Evolutionary conservation across 2,888 invertebrate species (phyloP), one percentile per base, ranked within the genome.

Genomic region (Nomada flava): DNA sequence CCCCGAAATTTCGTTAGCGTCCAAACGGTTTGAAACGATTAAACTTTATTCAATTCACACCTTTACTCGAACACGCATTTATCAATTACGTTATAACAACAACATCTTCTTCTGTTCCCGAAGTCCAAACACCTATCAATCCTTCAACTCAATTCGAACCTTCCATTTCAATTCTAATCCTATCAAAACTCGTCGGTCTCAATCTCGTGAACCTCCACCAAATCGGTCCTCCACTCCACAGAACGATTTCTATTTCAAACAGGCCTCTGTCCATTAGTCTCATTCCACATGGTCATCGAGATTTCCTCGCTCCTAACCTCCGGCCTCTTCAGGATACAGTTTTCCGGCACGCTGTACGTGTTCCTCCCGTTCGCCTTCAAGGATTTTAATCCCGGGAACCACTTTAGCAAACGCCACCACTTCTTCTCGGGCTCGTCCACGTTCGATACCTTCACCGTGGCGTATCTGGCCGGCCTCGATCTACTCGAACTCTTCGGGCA

Each of bases 241-340:
- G 23, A 13, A 20, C 13, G 9, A 0, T 42, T 23, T 52, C 44
- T 4, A 26, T 4, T 52, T 89, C 85, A 90, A 15, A 90, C 87
- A 0, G 87, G 86, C 59, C 89, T 76, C 62, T 88, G 87, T 10
- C 87, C 86, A 15, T 77, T 76, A 18, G 42, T 63, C 13, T 87
- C 84, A 18, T 88, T 93, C 84, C 94, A 93, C n/a, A 93, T 87
- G 52, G 92, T 89, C 90, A 92, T 90, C 29, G 91, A 90, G 72
- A 91, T 90, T 26, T 92, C 92, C 18, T 93, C 91, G 5, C 79
- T 87, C 62, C 81, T 87, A 44, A 83, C 83, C 52, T 90, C 89
- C 0, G 67, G n/a, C 59, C 88, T 83, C 20, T 91, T 91, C 5
- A 90, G 76, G 1, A 88, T 75, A 5, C 76, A 72, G 53, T 89